phyloP scores from a whole-genome alignment of 37 sponge, comb jelly and placozoan species.

The Beroe forskalii region DNA sequence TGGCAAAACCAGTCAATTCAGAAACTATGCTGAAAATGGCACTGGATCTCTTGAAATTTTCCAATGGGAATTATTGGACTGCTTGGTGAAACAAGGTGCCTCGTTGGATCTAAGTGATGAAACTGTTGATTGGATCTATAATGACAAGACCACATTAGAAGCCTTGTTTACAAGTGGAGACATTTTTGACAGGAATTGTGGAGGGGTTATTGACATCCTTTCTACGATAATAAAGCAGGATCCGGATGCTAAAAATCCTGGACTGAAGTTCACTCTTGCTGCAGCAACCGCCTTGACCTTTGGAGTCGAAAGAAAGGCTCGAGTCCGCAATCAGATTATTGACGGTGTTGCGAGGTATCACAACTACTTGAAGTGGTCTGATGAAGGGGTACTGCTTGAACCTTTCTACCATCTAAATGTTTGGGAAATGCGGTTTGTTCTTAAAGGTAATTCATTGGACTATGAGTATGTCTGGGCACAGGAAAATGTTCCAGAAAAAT shows the following conservation, averaged over 20 bases:
- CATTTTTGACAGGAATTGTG: neutral
- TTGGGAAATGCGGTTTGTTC: neutral
- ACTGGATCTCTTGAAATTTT: neutral
- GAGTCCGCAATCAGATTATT: neutral
- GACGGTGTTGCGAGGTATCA: conserved; percentile 29
- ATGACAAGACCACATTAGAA: neutral
- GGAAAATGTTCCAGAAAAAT: neutral
- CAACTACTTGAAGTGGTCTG: neutral
- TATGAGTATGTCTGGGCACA: neutral
- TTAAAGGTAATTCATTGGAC: neutral
- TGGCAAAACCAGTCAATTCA: too few species aligned
- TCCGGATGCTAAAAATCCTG: neutral
- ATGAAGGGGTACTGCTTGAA: neutral
- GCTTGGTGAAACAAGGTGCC: neutral
- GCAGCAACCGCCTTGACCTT: neutral
- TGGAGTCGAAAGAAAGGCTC: neutral
- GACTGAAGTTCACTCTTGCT: neutral
- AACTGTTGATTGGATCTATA: neutral
- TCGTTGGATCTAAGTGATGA: neutral
- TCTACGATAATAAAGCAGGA: neutral
- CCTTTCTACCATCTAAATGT: neutral
- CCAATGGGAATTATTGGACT: neutral
- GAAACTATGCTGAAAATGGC: neutral
- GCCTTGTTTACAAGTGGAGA: conserved; percentile 2
- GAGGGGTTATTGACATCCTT: neutral